Evolutionary conservation across 2,888 invertebrate genomes (phyloP).

Genomic region (Stenodera caucasica): DNA sequence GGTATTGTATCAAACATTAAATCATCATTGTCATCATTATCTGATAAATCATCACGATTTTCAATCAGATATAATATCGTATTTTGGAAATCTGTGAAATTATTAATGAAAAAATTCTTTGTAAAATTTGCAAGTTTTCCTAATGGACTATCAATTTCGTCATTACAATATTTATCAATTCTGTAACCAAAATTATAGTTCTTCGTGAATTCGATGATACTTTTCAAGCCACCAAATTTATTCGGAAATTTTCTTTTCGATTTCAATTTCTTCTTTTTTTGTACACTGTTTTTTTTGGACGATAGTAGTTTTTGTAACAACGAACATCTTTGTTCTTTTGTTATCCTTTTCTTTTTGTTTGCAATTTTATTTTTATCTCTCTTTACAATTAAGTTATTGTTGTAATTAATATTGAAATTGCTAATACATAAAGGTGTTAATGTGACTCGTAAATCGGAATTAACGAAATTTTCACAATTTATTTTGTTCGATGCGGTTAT

Average conservation of each 20-base stretch:
- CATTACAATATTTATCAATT: slow-evolving; percentile 42
- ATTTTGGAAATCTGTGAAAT: slow-evolving; percentile 50
- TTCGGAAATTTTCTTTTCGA: slow-evolving; percentile 11
- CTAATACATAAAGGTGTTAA: slow-evolving; percentile 36
- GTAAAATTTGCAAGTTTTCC: slow-evolving; percentile 50
- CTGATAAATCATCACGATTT: slow-evolving; percentile 38
- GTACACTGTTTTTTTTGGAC: slow-evolving; percentile 30
- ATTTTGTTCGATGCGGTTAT: slow-evolving; percentile 40
- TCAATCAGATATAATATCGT: slow-evolving; percentile 49
- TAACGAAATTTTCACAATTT: slow-evolving; percentile 39
- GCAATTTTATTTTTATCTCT: slow-evolving; percentile 21
- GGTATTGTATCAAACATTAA: slow-evolving; percentile 34
- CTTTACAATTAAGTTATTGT: slow-evolving; percentile 13
- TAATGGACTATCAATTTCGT: slow-evolving; percentile 40
- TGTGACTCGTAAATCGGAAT: slow-evolving; percentile 46
- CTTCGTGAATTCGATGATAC: slow-evolving; percentile 51
- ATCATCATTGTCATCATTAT: slow-evolving; percentile 40
- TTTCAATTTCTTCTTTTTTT: slow-evolving; percentile 27
- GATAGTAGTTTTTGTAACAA: slow-evolving; percentile 48
- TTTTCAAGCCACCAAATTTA: slow-evolving; percentile 43
- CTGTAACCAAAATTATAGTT: slow-evolving; percentile 51
- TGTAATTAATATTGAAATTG: background rate
- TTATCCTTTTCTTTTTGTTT: slow-evolving; percentile 45
- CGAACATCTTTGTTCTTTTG: slow-evolving; percentile 52
- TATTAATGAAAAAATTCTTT: slow-evolving; percentile 49